Base-by-base conservation (phyloP, 2,888 invertebrate genomes). In the Drosophila mayaguana region DNA sequence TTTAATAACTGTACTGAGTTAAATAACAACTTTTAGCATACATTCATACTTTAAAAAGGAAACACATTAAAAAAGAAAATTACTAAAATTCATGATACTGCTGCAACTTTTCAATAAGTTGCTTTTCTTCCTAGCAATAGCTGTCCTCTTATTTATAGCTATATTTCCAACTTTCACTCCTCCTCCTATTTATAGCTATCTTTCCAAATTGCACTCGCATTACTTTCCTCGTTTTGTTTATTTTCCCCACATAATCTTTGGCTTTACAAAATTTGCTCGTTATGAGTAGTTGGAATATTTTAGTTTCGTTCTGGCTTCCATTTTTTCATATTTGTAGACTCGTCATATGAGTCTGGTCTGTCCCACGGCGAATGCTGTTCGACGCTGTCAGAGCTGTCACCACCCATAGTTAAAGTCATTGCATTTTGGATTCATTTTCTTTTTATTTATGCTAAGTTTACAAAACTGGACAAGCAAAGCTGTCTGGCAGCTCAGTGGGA, bases 351-450 rank as follows among this genome's bases (percentile, higher is more conserved):
- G 63, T 51, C 28, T 55, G 64, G 46, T 60, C 55, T 59, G 45
- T 45, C 40, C 50, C 11, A 61, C 42, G 8, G 50, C 9, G 6
- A 36, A 20, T 22, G 22, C 22, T 20, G 22, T 14, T 55, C 18
- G 36, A 43, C 6, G 22, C 14, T 63, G 20, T n/a, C 14, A 6
- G 8, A n/a, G 1, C 46, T 51, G 8, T 54, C 34, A 32, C 63
- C 57, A 48, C 56, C 56, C 74, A 62, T 59, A 70, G 70, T 53
- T 75, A 45, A 63, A 66, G 67, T 65, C 45, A 50, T 55, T 51
- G 56, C 55, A 53, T 57, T 68, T 70, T 42, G 34, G 22, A 64
- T 55, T 72, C 18, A 18, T 32, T 32, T 50, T 18, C 32, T 18
- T 48, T 46, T 28, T 48, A 32, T 63, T 73, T 65, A 68, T 77